Percentiles rank a stretch among this genome's conserved stretches.
phyloP scores from a whole-genome alignment of 1,140 invertebrate genomes.

The Coptotermes formosanus region DNA sequence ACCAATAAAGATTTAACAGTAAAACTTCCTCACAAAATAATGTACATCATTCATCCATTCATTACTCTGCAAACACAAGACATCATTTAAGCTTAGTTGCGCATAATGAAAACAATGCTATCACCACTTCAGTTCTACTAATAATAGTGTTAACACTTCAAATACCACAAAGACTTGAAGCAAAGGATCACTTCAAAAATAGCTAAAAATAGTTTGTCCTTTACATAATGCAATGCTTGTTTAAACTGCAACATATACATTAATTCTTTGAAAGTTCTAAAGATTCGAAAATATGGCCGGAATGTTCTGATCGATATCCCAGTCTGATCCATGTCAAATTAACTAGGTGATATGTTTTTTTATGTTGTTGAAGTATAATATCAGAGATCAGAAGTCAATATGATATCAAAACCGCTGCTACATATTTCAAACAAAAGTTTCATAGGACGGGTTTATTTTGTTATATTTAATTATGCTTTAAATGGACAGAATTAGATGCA shows the following conservation, averaged over 20 bases:
- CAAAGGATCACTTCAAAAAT: background rate
- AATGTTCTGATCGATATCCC: background rate
- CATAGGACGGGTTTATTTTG: conserved; percentile 3
- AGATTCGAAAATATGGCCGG: background rate
- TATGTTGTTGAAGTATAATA: background rate
- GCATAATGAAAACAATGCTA: background rate
- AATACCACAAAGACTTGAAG: background rate
- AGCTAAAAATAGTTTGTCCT: background rate
- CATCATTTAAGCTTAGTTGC: background rate
- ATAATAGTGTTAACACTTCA: background rate
- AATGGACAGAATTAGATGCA: background rate
- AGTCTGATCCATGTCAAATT: background rate
- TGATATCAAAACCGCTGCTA: background rate
- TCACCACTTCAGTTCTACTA: background rate
- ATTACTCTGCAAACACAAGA: background rate
- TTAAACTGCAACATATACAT: conserved; percentile 3
- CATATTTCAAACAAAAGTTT: background rate
- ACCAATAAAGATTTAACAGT: background rate
- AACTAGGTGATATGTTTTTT: background rate
- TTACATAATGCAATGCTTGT: background rate
- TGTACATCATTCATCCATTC: background rate
- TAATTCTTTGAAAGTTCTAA: background rate
- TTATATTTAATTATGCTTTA: background rate
- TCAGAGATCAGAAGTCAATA: background rate
- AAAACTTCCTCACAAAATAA: background rate